phyloP scores from a whole-genome alignment of 2,888 invertebrate genomes.

The Eumacrocentrus americanus region DNA sequence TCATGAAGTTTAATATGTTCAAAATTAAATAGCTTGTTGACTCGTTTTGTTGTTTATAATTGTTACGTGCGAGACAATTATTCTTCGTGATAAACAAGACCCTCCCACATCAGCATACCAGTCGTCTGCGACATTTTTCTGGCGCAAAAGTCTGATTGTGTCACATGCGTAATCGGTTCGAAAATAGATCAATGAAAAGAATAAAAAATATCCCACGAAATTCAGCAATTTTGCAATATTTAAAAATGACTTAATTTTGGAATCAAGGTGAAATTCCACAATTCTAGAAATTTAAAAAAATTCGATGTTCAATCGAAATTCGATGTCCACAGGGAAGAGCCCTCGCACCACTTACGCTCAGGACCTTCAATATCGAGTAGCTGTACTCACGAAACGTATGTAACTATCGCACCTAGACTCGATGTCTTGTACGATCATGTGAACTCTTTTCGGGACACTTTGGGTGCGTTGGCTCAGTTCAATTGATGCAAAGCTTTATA shows the following conservation, averaged over 20 bases:
- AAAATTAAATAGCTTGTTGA: neutral
- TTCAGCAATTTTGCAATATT: too few species aligned
- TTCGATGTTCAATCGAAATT: slow-evolving; percentile 39
- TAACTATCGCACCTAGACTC: slow-evolving; percentile 45
- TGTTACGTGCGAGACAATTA: neutral
- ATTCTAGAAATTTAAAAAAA: neutral
- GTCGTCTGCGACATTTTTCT: too few species aligned
- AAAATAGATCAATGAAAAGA: neutral
- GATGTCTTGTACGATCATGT: neutral
- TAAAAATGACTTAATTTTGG: too few species aligned
- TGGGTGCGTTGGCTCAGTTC: neutral
- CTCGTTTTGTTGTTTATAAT: neutral
- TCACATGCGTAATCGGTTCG: too few species aligned
- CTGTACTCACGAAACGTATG: slow-evolving; percentile 63
- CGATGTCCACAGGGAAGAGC: slow-evolving; percentile 59
- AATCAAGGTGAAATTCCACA: too few species aligned
- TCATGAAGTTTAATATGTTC: too few species aligned
- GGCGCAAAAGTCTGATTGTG: too few species aligned
- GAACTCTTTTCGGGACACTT: neutral
- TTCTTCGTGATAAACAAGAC: neutral
- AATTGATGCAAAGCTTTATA: neutral
- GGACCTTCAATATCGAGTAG: slow-evolving; percentile 63
- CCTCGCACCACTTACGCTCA: slow-evolving; percentile 62
- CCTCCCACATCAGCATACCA: neutral
- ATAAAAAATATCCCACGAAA: too few species aligned